These are phyloP conservation scores for Parelbella ahira DNA, from an alignment of 2,888 invertebrate species.

Conservation along the genomic window DNA sequence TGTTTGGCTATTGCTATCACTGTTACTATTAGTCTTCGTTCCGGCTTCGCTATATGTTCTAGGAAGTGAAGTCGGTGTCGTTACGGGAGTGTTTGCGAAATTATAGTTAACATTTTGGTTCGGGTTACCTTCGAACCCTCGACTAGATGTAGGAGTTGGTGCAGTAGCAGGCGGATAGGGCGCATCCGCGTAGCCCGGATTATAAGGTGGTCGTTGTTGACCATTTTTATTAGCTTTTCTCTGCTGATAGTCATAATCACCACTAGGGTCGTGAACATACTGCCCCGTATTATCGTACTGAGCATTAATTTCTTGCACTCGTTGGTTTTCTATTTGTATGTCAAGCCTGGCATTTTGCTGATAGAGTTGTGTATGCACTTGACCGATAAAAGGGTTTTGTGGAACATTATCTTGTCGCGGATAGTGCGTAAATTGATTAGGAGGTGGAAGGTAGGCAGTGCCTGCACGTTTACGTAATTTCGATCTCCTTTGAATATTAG, in stretches of 20 bases:
- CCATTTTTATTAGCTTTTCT: conserved; percentile 47
- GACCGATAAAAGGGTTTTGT: conserved; percentile 60
- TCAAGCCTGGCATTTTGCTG: conserved; percentile 66
- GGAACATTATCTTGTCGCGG: conserved; percentile 54
- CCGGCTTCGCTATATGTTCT: conserved; percentile 51
- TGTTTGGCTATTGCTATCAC: conserved; percentile 43
- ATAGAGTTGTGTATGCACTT: conserved; percentile 62
- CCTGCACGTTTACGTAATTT: conserved; percentile 71
- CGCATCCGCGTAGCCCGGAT: conserved; percentile 60
- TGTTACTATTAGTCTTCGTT: conserved; percentile 74
- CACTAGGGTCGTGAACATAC: conserved; percentile 68
- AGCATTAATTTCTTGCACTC: conserved; percentile 58
- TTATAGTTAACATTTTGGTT: conserved; percentile 64
- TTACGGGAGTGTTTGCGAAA: conserved; percentile 47
- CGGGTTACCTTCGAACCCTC: conserved; percentile 56
- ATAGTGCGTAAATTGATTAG: conserved; percentile 66
- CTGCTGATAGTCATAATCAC: conserved; percentile 73
- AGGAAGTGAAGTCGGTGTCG: conserved; percentile 45
- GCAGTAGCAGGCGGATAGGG: conserved; percentile 57
- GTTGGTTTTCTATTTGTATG: conserved; percentile 61
- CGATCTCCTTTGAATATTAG: conserved; percentile 41
- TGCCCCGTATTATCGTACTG: conserved; percentile 67
- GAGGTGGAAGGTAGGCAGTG: conserved; percentile 68
- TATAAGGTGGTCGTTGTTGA: conserved; percentile 46
- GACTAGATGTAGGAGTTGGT: conserved; percentile 60